Conservation (phyloP, 2,888 invertebrate species). For the Buathra laborator region DNA sequence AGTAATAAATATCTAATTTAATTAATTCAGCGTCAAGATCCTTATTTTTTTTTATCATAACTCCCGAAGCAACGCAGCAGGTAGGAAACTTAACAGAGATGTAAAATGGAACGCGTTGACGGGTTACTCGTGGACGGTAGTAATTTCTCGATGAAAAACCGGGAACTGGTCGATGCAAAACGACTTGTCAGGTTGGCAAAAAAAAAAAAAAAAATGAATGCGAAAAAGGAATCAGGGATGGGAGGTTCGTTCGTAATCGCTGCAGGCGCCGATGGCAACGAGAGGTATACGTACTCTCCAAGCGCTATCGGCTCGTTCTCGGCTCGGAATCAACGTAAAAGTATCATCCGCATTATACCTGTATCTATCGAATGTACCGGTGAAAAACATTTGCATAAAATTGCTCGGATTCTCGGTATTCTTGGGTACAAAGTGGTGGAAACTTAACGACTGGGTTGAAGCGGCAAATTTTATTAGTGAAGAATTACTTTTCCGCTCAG, state of each 20-base stretch:
- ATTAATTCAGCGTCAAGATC: not conserved
- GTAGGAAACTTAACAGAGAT: not conserved
- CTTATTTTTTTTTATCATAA: not conserved
- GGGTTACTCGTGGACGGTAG: conserved; percentile 18
- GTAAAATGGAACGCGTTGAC: conserved; percentile 32
- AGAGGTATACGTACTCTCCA: not conserved
- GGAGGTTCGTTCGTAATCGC: conserved; percentile 1
- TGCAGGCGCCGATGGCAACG: conserved; percentile 3
- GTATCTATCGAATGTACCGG: conserved; percentile 12
- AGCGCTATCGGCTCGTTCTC: not conserved
- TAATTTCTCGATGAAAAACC: conserved; percentile 57
- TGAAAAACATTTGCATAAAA: conserved; percentile 56
- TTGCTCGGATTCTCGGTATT: conserved; percentile 50
- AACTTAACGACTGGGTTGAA: conserved; percentile 43
- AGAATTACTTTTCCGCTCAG: conserved; percentile 1
- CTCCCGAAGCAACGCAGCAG: not conserved
- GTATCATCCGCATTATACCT: not conserved
- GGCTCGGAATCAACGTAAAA: not conserved
- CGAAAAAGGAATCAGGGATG: not conserved
- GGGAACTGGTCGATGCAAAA: conserved; percentile 57
- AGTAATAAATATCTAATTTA: not conserved
- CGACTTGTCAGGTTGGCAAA: conserved; percentile 23
- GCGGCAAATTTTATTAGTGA: conserved; percentile 44
- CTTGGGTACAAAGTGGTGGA: conserved; percentile 34
- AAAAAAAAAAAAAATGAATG: not conserved